Evolutionary conservation across 2,113 vertebrate species (phyloP).

Genomic region (Clupea harengus): DNA sequence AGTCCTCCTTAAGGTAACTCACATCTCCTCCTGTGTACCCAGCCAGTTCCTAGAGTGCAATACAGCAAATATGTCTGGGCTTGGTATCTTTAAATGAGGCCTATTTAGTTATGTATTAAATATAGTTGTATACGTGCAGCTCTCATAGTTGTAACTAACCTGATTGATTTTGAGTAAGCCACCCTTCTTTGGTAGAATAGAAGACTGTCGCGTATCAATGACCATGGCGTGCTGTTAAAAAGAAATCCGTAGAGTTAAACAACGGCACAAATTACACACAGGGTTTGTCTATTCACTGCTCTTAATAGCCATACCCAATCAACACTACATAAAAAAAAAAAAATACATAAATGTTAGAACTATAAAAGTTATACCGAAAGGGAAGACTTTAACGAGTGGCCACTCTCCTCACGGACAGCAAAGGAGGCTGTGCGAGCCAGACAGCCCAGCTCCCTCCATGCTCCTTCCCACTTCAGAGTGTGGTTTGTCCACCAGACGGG

Average conservation of each 20-base stretch:
- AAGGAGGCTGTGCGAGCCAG: conserved; percentile 89
- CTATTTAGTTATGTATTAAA: neutral
- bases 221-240: conserved; percentile 86
- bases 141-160: conserved; percentile 61
- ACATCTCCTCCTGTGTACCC: conserved; percentile 93
- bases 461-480: conserved; percentile 91
- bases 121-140: neutral
- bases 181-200: conserved; percentile 86
- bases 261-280: neutral
- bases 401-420: conserved; percentile 89
- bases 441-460: conserved; percentile 93
- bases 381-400: conserved; percentile 94
- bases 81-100: too few relatives aligned
- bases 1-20: conserved; percentile 92
- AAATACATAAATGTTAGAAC: neutral
- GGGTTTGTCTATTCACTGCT: neutral
- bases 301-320: neutral
- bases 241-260: conserved; percentile 10
- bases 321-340: neutral
- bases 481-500: conserved; percentile 92
- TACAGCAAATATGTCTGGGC: too few relatives aligned
- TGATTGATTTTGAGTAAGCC: conserved; percentile 94
- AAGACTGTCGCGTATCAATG: conserved; percentile 90
- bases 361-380: conserved; percentile 76
- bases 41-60: conserved; percentile 81